Percentiles rank a stretch among this genome's conserved stretches.
Evolutionary conservation across 2,113 vertebrate genomes (phyloP).

Genomic region (Onychostoma macrolepis): DNA sequence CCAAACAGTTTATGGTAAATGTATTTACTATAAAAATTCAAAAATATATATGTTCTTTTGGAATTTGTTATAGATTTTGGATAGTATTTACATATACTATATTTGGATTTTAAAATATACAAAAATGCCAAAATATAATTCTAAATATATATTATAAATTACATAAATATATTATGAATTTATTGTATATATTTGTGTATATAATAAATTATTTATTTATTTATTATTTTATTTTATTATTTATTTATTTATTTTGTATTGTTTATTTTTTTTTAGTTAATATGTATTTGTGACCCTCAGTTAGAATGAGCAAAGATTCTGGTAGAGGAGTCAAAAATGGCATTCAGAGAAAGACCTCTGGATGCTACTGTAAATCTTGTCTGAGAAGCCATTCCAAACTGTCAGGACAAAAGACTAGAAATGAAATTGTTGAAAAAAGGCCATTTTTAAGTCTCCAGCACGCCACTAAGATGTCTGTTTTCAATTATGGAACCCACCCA

Average conservation of each 20-base stretch:
- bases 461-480: slow-evolving; percentile 65
- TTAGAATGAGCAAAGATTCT: background rate
- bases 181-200: too few species aligned
- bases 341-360: background rate
- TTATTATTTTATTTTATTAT: too few species aligned
- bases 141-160: too few species aligned
- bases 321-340: background rate
- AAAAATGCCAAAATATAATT: too few species aligned
- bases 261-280: background rate
- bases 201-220: too few species aligned
- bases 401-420: slow-evolving; percentile 55
- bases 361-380: slow-evolving; percentile 27
- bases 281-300: background rate
- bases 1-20: too few species aligned
- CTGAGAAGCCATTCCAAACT: slow-evolving; percentile 40
- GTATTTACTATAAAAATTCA: too few species aligned
- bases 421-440: slow-evolving; percentile 61
- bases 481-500: slow-evolving; percentile 66
- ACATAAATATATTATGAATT: too few species aligned
- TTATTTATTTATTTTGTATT: background rate
- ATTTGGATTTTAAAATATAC: too few species aligned
- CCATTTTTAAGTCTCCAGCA: slow-evolving; percentile 64
- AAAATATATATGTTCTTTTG: too few species aligned
- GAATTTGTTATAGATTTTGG: too few species aligned
- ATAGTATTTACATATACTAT: too few species aligned